Percentiles rank a stretch among this genome's conserved stretches.
phyloP scores from a whole-genome alignment of 2,888 invertebrate species.

The Unio delphinus region DNA sequence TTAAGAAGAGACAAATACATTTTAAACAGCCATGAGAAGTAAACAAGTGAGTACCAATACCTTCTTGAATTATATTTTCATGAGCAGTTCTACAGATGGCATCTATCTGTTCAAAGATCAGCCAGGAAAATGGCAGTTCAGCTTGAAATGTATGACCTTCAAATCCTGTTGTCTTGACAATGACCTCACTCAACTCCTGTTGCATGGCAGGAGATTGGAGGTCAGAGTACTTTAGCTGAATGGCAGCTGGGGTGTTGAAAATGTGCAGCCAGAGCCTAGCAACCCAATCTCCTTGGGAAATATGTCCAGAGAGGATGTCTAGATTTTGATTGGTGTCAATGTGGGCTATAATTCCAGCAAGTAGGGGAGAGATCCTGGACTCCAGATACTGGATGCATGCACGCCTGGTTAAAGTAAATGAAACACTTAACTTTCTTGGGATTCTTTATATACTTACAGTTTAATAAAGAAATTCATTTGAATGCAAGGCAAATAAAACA shows the following conservation, averaged over 20 bases:
- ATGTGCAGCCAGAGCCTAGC: constrained; percentile 50
- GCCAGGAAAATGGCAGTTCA: constrained; percentile 46
- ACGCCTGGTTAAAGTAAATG: constrained; percentile 36
- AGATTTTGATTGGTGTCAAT: constrained; percentile 62
- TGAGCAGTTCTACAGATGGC: not conserved
- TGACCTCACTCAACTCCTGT: constrained; percentile 32
- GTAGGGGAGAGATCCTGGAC: constrained; percentile 53
- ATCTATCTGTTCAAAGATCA: constrained; percentile 14
- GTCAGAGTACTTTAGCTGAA: constrained; percentile 29
- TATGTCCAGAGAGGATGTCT: constrained; percentile 35
- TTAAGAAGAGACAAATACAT: too few relatives aligned
- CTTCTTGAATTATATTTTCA: too few relatives aligned
- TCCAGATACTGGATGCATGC: constrained; percentile 53
- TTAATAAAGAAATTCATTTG: too few relatives aligned
- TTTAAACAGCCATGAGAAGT: too few relatives aligned
- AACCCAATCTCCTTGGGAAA: constrained; percentile 39
- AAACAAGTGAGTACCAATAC: too few relatives aligned
- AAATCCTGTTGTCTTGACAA: constrained; percentile 21
- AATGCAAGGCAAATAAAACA: not conserved
- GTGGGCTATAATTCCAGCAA: constrained; percentile 61
- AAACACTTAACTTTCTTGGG: too few relatives aligned
- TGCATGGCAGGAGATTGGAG: constrained; percentile 15
- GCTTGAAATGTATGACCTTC: constrained; percentile 14
- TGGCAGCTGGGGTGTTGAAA: constrained; percentile 36
- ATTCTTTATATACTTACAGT: too few relatives aligned